These are phyloP conservation scores for Ochropacha duplaris DNA, from an alignment of 2,888 invertebrate genomes.

Conservation along the genomic window DNA sequence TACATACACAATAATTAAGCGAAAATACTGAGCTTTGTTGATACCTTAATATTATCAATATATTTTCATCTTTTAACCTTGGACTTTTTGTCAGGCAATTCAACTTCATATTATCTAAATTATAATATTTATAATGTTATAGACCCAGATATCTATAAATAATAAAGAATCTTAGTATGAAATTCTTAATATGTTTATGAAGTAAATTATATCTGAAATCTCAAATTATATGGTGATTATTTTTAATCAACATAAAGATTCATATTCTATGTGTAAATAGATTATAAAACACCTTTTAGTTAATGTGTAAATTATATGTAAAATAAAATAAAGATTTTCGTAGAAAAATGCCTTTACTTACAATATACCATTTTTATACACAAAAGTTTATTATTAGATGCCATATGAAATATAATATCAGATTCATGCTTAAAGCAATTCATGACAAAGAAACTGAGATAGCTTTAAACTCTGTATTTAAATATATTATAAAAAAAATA, in stretches of 20 bases:
- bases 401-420: constrained; percentile 7
- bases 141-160: not conserved
- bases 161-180: not conserved
- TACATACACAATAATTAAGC: no score
- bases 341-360: constrained; percentile 63
- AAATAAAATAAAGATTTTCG: constrained; percentile 78
- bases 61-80: not conserved
- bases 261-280: constrained; percentile 67
- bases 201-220: constrained; percentile 41
- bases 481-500: not conserved
- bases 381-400: not conserved
- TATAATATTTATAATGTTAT: not conserved
- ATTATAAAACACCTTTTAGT: constrained; percentile 51
- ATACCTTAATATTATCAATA: constrained; percentile 18
- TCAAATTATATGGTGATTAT: constrained; percentile 39
- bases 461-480: not conserved
- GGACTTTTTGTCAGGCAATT: not conserved
- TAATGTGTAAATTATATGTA: constrained; percentile 74
- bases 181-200: not conserved
- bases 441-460: not conserved
- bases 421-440: constrained; percentile 2
- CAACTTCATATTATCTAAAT: not conserved
- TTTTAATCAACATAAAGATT: constrained; percentile 46
- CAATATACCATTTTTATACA: constrained; percentile 14
- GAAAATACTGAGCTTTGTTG: constrained; percentile 30